Base-by-base conservation (phyloP, 2,113 vertebrate genomes). In the Benitochromis conjunctus region DNA sequence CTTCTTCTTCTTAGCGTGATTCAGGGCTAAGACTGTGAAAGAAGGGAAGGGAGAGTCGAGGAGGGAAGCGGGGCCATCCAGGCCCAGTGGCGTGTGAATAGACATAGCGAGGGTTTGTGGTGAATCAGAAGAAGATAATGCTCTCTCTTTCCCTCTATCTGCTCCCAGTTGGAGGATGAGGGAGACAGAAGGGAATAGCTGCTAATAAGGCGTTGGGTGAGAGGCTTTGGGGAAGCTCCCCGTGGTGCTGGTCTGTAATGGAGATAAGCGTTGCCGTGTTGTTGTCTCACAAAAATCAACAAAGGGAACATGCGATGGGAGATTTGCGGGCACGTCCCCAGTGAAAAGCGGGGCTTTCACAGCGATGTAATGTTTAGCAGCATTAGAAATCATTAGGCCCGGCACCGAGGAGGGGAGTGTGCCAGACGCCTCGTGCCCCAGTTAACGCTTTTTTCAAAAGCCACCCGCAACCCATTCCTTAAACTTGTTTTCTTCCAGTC, bases 221-320 rank as follows among this genome's bases (percentile, higher is more conserved):
- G 92, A 91, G 93, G 94, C 93, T 95, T 96, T 95, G 93, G 89
- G 91, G 90, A 94, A 90, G 92, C 94, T 94, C 94, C 95, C 95
- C n/a, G 84, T 19, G 83, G 95, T 86, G 94, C 90, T 6, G 86
- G 91, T 90, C 95, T 94, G 94, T 94, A 93, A 93, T 92, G 88
- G 93, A 95, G 95, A 96, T 96, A 96, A 96, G 95, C 93, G 66
- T 78, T 83, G 84, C 84, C 57, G 92, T 80, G 87, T 95, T 93
- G 95, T 96, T 94, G 94, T 96, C 94, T 94, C 88, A 86, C 83
- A 81, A 89, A 95, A 94, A 95, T 93, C 95, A 96, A 97, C 95
- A 96, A 96, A 96, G 90, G 89, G 90, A 96, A 96, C 95, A 95
- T 92, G 94, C 84, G 91, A 96, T 93, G 94, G 93, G 91, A 96